A percentile compares a stretch with the other conserved stretches of the same genome.
Evolutionary conservation across 2,888 invertebrate species (phyloP).

Genomic region (Archaeoteleia sp.): DNA sequence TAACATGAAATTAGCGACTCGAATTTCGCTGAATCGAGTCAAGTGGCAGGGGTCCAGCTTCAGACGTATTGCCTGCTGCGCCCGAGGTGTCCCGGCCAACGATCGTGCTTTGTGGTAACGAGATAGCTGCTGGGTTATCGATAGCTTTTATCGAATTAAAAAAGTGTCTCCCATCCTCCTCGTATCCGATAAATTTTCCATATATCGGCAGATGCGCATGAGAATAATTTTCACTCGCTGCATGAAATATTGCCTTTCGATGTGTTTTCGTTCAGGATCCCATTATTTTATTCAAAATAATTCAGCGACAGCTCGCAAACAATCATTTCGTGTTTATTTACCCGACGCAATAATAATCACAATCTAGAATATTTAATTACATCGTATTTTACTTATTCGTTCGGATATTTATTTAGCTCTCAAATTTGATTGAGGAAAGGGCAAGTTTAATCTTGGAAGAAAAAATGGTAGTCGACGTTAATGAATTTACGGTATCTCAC

Average conservation of each 20-base stretch:
- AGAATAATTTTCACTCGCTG: not conserved
- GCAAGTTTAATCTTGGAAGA: not conserved
- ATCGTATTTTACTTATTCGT: too few species aligned
- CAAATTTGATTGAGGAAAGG: not conserved
- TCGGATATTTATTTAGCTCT: not conserved
- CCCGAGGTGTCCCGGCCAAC: conserved; percentile 48
- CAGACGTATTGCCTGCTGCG: conserved; percentile 50
- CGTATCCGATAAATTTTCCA: conserved; percentile 23
- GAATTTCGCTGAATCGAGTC: conserved; percentile 42
- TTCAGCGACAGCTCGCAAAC: too few species aligned
- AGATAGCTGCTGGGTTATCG: conserved; percentile 42
- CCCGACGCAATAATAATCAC: too few species aligned
- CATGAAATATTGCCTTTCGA: not conserved
- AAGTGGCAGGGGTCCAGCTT: conserved; percentile 47
- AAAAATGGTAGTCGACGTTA: conserved; percentile 12
- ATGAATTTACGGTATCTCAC: conserved; percentile 57
- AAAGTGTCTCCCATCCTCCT: conserved; percentile 6
- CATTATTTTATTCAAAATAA: conserved; percentile 1
- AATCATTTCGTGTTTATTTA: too few species aligned
- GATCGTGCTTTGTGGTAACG: conserved; percentile 32
- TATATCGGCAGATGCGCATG: not conserved
- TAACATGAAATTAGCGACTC: conserved; percentile 53
- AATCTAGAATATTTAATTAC: too few species aligned
- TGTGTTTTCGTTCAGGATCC: not conserved
- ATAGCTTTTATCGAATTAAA: conserved; percentile 44